Evolutionary conservation across 2,797 vertebrate genomes (phyloP).

Genomic region (Brotula barbata): DNA sequence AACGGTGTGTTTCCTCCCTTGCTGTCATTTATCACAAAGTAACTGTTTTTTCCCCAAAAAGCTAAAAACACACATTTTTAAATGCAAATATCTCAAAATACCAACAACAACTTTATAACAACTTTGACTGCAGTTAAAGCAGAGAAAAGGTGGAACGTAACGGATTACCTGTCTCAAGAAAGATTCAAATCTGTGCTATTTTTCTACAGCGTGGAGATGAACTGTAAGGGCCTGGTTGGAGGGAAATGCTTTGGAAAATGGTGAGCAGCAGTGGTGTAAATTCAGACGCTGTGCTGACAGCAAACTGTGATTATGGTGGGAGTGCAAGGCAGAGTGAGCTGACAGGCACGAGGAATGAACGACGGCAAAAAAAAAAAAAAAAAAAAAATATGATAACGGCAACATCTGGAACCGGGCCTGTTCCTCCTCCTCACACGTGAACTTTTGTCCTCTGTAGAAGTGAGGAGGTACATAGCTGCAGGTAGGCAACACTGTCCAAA

Average conservation of each 20-base stretch:
- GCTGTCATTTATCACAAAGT: too few relatives aligned
- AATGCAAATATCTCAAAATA: too few relatives aligned
- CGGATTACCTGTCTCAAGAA: too few relatives aligned
- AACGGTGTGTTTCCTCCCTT: too few relatives aligned
- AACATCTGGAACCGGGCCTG: constrained; percentile 49
- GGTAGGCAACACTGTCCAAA: constrained; percentile 10
- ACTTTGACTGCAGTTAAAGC: too few relatives aligned
- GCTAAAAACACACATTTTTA: too few relatives aligned
- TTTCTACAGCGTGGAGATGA: constrained; percentile 5
- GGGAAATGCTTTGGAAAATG: neutral
- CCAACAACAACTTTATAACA: too few relatives aligned
- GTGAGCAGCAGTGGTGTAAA: neutral
- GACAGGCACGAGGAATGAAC: constrained; percentile 28
- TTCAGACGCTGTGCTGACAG: neutral
- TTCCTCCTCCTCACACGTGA: constrained; percentile 15
- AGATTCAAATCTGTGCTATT: too few relatives aligned
- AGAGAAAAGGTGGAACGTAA: too few relatives aligned
- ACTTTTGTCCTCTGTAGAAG: constrained; percentile 24
- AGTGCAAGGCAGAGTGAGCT: neutral
- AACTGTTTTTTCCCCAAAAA: too few relatives aligned
- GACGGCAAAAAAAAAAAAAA: constrained; percentile 6
- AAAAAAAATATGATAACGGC: too few relatives aligned
- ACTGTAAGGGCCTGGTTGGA: too few relatives aligned
- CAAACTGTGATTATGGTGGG: neutral
- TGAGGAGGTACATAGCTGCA: constrained; percentile 7